These are phyloP conservation scores for Araneus ventricosus DNA, from an alignment of 1,140 invertebrate genomes.

Conservation along the genomic window DNA sequence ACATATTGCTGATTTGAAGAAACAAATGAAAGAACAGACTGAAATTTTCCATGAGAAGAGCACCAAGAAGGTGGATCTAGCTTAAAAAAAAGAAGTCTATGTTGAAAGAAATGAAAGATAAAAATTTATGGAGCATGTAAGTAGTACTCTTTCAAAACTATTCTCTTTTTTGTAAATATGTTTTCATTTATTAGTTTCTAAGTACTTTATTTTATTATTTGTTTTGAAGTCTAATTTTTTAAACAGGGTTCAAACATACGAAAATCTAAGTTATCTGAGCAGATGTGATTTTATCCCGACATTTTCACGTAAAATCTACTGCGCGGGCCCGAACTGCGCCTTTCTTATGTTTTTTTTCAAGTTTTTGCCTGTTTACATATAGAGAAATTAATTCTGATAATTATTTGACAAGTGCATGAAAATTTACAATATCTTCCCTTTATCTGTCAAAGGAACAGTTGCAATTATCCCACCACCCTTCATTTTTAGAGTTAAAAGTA, in stretches of 20 bases:
- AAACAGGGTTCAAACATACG: neutral
- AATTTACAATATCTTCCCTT: no score
- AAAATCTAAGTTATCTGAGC: no score
- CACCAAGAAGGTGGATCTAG: conserved; percentile 90
- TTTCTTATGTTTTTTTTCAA: no score
- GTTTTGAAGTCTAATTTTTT: neutral
- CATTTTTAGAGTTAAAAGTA: no score
- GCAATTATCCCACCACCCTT: no score
- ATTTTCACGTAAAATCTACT: no score
- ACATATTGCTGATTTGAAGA: conserved; percentile 93
- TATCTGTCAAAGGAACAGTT: no score
- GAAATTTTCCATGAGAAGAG: conserved; percentile 89
- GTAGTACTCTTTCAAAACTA: conserved; percentile 78
- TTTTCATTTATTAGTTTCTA: neutral
- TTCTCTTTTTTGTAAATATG: neutral
- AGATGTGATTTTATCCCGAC: no score
- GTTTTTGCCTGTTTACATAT: no score
- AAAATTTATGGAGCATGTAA: conserved; percentile 93
- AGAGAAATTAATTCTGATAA: no score
- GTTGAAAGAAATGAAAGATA: conserved; percentile 92
- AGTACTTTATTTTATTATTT: neutral
- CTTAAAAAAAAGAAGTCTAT: conserved; percentile 92
- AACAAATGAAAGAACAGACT: conserved; percentile 90
- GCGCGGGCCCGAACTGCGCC: no score
- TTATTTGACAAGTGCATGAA: no score